These are phyloP conservation scores for Melanotaenia duboulayi DNA, from an alignment of 2,113 vertebrate species.

Conservation along the genomic window DNA sequence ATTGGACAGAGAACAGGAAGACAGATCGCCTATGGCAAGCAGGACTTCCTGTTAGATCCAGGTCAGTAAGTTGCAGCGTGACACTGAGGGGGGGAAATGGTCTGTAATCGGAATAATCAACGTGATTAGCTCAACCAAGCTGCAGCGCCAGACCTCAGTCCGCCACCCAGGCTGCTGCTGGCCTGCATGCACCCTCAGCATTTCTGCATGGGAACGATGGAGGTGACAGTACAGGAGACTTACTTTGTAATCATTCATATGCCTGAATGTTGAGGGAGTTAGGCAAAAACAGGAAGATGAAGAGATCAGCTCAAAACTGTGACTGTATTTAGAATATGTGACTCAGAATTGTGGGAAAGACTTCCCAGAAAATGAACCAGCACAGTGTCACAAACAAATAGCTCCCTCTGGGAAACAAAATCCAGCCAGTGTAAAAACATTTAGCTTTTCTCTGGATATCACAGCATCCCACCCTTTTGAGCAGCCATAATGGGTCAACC, in stretches of 20 bases:
- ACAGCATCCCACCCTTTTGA: not conserved
- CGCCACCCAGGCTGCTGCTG: constrained; percentile 77
- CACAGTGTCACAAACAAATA: constrained; percentile 56
- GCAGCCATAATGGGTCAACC: constrained; percentile 8
- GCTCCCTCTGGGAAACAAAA: constrained; percentile 56
- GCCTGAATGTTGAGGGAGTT: constrained; percentile 5
- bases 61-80: constrained; percentile 76
- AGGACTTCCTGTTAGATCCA: constrained; percentile 83
- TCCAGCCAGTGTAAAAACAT: constrained; percentile 47
- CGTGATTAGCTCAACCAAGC: constrained; percentile 80
- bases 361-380: constrained; percentile 43
- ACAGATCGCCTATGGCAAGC: constrained; percentile 80
- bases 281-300: constrained; percentile 6
- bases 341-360: constrained; percentile 60
- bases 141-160: constrained; percentile 64
- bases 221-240: constrained; percentile 13
- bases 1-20: constrained; percentile 79
- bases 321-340: constrained; percentile 45
- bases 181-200: constrained; percentile 46
- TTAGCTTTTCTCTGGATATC: constrained; percentile 21
- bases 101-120: constrained; percentile 86
- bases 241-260: not conserved
- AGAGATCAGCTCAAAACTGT: constrained; percentile 12
- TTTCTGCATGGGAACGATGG: constrained; percentile 34
- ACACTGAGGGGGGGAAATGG: constrained; percentile 75